Evolutionary conservation across 2,888 invertebrate genomes (phyloP).

Genomic region (Melanotus villosus): DNA sequence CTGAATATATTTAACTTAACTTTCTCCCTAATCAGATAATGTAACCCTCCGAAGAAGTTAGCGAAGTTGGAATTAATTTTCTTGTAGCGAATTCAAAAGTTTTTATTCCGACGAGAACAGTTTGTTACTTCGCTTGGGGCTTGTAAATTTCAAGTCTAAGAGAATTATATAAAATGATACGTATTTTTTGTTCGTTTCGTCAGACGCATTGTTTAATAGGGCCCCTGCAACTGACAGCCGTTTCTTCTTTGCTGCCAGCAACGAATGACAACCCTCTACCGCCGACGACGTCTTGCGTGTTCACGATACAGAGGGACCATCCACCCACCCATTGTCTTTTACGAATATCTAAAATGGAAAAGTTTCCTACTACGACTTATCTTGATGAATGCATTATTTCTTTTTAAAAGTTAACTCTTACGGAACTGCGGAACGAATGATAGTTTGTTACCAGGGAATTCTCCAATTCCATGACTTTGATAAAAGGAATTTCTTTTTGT

Average conservation of each 20-base stretch:
- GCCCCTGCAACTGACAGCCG: conserved; percentile 52
- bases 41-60: conserved; percentile 45
- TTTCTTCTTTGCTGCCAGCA: conserved; percentile 40
- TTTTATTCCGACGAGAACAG: conserved; percentile 47
- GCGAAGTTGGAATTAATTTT: conserved; percentile 46
- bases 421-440: conserved; percentile 28
- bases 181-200: conserved; percentile 43
- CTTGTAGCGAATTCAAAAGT: conserved; percentile 44
- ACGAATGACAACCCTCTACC: conserved; percentile 38
- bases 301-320: conserved; percentile 23
- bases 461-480: neutral
- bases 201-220: conserved; percentile 53
- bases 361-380: conserved; percentile 44
- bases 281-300: conserved; percentile 38
- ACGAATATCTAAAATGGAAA: conserved; percentile 47
- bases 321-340: conserved; percentile 37
- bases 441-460: neutral
- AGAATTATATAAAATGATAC: conserved; percentile 44
- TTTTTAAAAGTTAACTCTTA: conserved; percentile 38
- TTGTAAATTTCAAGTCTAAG: conserved; percentile 44
- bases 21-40: conserved; percentile 46
- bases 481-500: neutral
- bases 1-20: conserved; percentile 46
- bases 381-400: conserved; percentile 47
- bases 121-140: conserved; percentile 45